phyloP scores from a whole-genome alignment of 2,113 vertebrate genomes.

The Laterallus jamaicensis region DNA sequence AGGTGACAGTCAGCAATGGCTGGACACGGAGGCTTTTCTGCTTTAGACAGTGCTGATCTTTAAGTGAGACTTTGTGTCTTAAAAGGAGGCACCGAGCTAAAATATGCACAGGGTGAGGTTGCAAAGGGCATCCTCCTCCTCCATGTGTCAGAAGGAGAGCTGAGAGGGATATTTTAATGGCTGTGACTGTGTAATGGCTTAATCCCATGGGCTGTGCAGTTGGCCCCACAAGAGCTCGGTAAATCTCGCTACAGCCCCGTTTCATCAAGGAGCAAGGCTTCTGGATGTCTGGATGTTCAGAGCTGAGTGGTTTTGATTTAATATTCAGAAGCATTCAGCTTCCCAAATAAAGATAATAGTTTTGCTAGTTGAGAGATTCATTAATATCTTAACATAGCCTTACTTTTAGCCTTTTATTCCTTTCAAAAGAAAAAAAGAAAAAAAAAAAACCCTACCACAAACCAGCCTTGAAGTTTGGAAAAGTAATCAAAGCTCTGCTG shows the following conservation, averaged over 20 bases:
- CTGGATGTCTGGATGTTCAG: neutral
- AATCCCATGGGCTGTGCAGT: neutral
- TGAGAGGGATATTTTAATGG: neutral
- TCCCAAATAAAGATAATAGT: slow-evolving; percentile 33
- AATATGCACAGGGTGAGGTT: neutral
- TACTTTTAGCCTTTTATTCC: slow-evolving; percentile 9
- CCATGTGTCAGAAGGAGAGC: neutral
- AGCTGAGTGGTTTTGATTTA: slow-evolving; percentile 4
- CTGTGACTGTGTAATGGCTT: neutral
- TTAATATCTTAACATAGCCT: neutral
- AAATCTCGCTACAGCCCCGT: neutral
- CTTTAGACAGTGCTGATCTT: neutral
- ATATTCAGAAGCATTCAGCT: slow-evolving; percentile 31
- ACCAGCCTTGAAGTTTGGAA: slow-evolving; percentile 9
- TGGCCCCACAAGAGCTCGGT: rapidly evolving
- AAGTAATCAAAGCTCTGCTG: slow-evolving; percentile 30
- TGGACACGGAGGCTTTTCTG: neutral
- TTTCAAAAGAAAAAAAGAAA: neutral
- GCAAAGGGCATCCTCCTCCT: neutral
- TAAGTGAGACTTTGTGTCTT: neutral
- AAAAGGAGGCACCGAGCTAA: neutral
- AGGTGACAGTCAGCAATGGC: neutral
- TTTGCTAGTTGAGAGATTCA: neutral
- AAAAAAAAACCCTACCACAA: neutral
- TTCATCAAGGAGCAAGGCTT: neutral